These are phyloP conservation scores for Lerema accius DNA, from an alignment of 1,140 invertebrate species.

Conservation along the genomic window DNA sequence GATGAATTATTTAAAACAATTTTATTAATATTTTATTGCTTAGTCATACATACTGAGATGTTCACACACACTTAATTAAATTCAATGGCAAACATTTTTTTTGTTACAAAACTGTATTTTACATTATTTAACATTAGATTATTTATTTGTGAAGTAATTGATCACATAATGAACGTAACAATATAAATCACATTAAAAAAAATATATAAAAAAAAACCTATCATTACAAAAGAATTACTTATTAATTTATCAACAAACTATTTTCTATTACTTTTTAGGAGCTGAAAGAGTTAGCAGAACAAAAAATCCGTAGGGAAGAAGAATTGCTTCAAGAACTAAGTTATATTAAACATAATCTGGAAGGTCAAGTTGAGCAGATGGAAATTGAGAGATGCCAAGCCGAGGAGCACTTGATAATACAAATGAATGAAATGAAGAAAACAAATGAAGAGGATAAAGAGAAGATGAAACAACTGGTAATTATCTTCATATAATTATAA, in stretches of 20 bases:
- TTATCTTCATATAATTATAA: too few relatives aligned
- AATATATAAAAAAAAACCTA: too few relatives aligned
- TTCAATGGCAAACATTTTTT: too few relatives aligned
- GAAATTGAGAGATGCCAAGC: slow-evolving; percentile 76
- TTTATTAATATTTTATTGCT: too few relatives aligned
- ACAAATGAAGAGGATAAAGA: slow-evolving; percentile 78
- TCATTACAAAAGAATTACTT: too few relatives aligned
- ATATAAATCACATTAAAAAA: too few relatives aligned
- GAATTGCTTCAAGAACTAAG: slow-evolving; percentile 61
- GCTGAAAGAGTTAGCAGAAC: slow-evolving; percentile 58
- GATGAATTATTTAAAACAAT: slow-evolving; percentile 16
- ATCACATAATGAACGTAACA: too few relatives aligned
- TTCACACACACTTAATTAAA: too few relatives aligned
- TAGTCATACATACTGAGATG: too few relatives aligned
- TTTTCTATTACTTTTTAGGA: slow-evolving; percentile 50
- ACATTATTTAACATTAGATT: too few relatives aligned
- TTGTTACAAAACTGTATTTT: too few relatives aligned
- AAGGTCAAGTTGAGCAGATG: slow-evolving; percentile 75
- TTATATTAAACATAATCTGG: slow-evolving; percentile 78
- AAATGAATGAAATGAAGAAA: slow-evolving; percentile 79
- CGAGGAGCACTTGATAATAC: slow-evolving; percentile 72
- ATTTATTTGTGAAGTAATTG: too few relatives aligned
- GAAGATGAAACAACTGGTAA: slow-evolving; percentile 76
- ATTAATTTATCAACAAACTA: not conserved
- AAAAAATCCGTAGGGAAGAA: slow-evolving; percentile 57